phyloP scores from a whole-genome alignment of 2,888 invertebrate species.

The Ceramica pisi region DNA sequence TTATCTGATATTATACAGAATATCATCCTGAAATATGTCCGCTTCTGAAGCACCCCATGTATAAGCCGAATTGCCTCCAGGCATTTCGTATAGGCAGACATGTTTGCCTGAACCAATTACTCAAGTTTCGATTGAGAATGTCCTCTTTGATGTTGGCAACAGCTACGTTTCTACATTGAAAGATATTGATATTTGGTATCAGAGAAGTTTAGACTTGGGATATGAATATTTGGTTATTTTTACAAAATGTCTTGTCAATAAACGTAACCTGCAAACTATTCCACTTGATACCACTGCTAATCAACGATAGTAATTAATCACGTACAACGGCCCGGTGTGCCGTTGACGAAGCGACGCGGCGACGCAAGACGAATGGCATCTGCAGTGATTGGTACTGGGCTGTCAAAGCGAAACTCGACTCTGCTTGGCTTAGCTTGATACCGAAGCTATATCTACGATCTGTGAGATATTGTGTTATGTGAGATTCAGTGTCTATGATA shows the following conservation, averaged over 20 bases:
- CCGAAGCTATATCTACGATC: background rate
- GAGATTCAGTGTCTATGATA: background rate
- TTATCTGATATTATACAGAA: no score
- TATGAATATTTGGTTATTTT: no score
- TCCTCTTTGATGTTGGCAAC: slow-evolving; percentile 13
- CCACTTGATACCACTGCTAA: background rate
- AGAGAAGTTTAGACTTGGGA: no score
- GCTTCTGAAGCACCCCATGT: background rate
- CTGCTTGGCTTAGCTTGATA: background rate
- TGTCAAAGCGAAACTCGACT: slow-evolving; percentile 18
- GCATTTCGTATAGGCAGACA: slow-evolving; percentile 5
- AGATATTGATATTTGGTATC: slow-evolving; percentile 3
- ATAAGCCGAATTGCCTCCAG: slow-evolving; percentile 11
- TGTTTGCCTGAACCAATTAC: slow-evolving; percentile 43
- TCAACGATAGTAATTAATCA: background rate
- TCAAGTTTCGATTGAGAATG: slow-evolving; percentile 20
- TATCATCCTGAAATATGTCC: no score
- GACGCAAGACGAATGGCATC: slow-evolving; percentile 6
- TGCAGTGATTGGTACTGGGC: slow-evolving; percentile 19
- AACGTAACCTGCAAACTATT: no score
- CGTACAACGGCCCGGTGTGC: background rate
- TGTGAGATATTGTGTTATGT: slow-evolving; percentile 1
- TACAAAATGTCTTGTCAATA: no score
- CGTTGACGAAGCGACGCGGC: background rate
- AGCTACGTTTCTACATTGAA: background rate